phyloP scores from a whole-genome alignment of 2,113 vertebrate species.

The Leptobrachium leishanense region DNA sequence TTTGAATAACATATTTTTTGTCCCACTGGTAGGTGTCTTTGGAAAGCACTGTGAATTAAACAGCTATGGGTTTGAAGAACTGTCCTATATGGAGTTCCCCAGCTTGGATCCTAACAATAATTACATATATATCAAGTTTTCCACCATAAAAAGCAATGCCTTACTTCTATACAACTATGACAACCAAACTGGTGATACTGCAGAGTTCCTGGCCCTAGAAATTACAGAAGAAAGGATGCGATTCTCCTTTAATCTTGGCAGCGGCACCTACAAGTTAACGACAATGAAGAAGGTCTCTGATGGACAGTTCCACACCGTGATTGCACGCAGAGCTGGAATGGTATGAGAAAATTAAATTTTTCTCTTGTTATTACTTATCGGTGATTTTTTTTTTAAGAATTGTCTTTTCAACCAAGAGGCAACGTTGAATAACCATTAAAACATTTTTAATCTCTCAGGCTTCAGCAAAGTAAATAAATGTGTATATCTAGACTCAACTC shows the following conservation, averaged over 20 bases:
- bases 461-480: too few species aligned
- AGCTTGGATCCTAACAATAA: slow-evolving; percentile 97
- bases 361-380: not conserved
- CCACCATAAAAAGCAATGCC: slow-evolving; percentile 85
- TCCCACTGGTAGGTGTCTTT: slow-evolving; percentile 81
- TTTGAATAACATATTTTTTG: not conserved
- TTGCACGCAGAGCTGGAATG: slow-evolving; percentile 92
- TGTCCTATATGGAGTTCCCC: slow-evolving; percentile 97
- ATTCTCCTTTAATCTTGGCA: slow-evolving; percentile 93
- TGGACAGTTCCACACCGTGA: slow-evolving; percentile 92
- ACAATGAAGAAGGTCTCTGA: slow-evolving; percentile 90
- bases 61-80: slow-evolving; percentile 94
- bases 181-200: slow-evolving; percentile 90
- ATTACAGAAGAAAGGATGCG: slow-evolving; percentile 81
- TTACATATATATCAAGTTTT: slow-evolving; percentile 96
- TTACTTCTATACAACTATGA: slow-evolving; percentile 92
- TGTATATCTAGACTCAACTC: too few species aligned
- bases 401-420: too few species aligned
- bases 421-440: too few species aligned
- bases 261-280: slow-evolving; percentile 85
- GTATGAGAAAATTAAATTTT: slow-evolving; percentile 65
- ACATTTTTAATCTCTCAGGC: too few species aligned
- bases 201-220: slow-evolving; percentile 93
- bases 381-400: not conserved
- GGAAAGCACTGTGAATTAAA: slow-evolving; percentile 96